These are phyloP conservation scores for Aphaenogaster ashmeadi DNA, from an alignment of 1,140 invertebrate genomes.

Conservation along the genomic window DNA sequence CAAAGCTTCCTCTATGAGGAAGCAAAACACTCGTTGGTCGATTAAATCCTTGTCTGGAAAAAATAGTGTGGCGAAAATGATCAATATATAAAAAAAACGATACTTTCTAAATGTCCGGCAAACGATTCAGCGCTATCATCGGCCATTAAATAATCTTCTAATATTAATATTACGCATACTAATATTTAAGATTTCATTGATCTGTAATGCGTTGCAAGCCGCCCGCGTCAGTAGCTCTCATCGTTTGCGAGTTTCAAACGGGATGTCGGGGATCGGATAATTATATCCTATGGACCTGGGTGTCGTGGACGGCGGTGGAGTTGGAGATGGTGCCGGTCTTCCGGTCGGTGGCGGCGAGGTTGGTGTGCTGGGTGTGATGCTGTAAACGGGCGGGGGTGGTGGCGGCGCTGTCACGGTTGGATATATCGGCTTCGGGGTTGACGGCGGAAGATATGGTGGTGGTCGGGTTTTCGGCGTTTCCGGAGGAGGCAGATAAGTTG, in stretches of 20 bases:
- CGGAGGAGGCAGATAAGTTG: constrained; percentile 2
- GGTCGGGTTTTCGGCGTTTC: constrained; percentile 67
- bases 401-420: constrained; percentile 79
- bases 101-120: constrained; percentile 16
- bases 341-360: constrained; percentile 76
- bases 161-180: constrained; percentile 42
- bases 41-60: background rate
- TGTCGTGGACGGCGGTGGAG: constrained; percentile 83
- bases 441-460: constrained; percentile 80
- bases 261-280: constrained; percentile 83
- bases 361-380: constrained; percentile 78
- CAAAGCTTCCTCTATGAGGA: too few species aligned
- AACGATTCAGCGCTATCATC: constrained; percentile 9
- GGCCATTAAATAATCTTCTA: constrained; percentile 32
- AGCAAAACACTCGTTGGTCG: background rate
- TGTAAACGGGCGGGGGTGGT: constrained; percentile 79
- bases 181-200: constrained; percentile 39
- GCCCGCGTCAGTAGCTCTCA: constrained; percentile 32
- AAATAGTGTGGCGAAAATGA: background rate
- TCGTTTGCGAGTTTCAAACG: constrained; percentile 82
- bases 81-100: constrained; percentile 40
- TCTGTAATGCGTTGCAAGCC: background rate
- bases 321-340: constrained; percentile 77
- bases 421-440: constrained; percentile 77
- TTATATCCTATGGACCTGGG: constrained; percentile 80